Percentiles rank a stretch among this genome's conserved stretches.
Conservation (phyloP, 2,888 invertebrate genomes). For the Drosophila mayaguana region DNA sequence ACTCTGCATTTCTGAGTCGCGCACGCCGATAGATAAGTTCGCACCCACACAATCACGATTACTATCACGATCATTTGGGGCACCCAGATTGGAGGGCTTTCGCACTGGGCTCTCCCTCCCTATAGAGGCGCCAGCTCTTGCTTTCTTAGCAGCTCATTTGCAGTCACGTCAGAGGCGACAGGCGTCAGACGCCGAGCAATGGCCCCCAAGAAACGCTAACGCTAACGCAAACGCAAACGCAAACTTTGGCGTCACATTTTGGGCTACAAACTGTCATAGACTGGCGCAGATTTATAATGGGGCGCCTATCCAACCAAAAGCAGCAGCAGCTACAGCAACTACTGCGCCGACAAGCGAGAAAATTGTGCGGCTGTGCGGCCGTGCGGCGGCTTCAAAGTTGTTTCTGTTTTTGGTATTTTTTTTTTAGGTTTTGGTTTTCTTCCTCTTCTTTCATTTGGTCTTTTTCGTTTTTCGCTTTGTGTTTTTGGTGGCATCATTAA, state of each 20-base stretch:
- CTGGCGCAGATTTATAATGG: constrained; percentile 77
- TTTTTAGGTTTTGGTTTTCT: constrained; percentile 28
- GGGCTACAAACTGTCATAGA: constrained; percentile 73
- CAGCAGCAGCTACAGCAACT: constrained; percentile 14
- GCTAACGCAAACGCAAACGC: constrained; percentile 40
- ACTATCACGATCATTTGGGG: constrained; percentile 25
- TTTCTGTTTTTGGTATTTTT: constrained; percentile 43
- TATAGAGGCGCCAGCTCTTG: constrained; percentile 4
- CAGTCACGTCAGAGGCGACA: constrained; percentile 67
- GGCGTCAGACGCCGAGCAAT: constrained; percentile 70
- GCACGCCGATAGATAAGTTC: constrained; percentile 51
- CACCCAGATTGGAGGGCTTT: constrained; percentile 34
- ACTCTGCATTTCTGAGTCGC: constrained; percentile 53
- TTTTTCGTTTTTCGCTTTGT: constrained; percentile 10
- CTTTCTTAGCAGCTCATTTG: constrained; percentile 60
- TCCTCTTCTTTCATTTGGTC: constrained; percentile 42
- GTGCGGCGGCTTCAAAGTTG: constrained; percentile 75
- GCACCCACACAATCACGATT: constrained; percentile 17
- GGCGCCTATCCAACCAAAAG: constrained; percentile 67
- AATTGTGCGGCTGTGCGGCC: constrained; percentile 63
- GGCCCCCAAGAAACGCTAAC: constrained; percentile 58
- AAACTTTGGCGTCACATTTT: constrained; percentile 65
- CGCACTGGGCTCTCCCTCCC: neutral
- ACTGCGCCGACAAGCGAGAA: constrained; percentile 44
- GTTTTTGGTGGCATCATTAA: constrained; percentile 72